Conservation (phyloP, 2,113 vertebrate genomes). For the Arenaria interpres region DNA sequence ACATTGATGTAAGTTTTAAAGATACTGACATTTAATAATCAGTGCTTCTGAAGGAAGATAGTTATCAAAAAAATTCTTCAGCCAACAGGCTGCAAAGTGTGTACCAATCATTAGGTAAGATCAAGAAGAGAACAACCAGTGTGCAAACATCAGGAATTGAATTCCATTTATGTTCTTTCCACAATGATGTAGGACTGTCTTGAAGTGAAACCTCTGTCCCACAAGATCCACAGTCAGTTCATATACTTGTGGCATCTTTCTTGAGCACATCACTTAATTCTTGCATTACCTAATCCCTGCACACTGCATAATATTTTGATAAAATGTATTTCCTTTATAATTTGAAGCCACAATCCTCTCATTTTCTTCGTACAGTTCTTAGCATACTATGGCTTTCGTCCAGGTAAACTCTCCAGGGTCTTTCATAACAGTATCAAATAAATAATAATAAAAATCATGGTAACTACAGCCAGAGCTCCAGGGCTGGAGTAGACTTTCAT, state of each 20-base stretch:
- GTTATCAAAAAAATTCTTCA: neutral
- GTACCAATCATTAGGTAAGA: neutral
- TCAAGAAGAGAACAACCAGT: neutral
- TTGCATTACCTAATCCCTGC: neutral
- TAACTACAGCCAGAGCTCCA: neutral
- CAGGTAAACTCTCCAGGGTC: neutral
- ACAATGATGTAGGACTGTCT: no score
- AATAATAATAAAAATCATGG: neutral
- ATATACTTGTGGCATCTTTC: neutral
- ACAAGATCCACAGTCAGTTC: neutral
- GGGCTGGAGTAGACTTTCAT: neutral
- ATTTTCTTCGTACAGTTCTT: neutral
- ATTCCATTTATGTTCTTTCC: neutral
- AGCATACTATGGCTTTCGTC: neutral
- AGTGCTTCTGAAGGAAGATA: neutral
- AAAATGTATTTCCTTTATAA: neutral
- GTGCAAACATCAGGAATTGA: neutral
- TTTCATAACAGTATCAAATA: neutral
- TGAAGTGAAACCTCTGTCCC: neutral
- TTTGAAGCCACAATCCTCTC: neutral
- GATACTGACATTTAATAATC: neutral
- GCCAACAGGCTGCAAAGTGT: neutral
- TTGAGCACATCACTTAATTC: neutral
- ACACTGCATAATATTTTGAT: neutral
- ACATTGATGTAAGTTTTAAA: constrained; percentile 74